Conservation (phyloP, 1,140 invertebrate genomes). For the Brachionus rotundiformis region DNA sequence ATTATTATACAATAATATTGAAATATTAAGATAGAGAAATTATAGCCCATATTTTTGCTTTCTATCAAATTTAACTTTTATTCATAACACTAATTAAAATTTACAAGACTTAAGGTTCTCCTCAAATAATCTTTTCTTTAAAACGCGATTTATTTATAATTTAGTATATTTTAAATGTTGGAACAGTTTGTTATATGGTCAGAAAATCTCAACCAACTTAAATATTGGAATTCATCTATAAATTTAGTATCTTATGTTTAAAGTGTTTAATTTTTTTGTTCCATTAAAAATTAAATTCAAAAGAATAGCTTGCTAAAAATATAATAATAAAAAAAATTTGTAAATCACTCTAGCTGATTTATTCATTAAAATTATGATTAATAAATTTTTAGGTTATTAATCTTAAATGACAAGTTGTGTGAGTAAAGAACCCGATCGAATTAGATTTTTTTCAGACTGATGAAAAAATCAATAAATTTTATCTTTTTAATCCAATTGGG, state of each 20-base stretch:
- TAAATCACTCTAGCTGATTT: neutral
- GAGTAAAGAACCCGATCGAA: neutral
- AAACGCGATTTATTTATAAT: too few relatives aligned
- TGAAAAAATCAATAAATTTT: neutral
- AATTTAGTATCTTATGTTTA: too few relatives aligned
- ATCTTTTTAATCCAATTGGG: neutral
- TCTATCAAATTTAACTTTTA: neutral
- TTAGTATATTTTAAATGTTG: too few relatives aligned
- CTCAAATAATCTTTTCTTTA: neutral
- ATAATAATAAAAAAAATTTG: too few relatives aligned
- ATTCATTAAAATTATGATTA: too few relatives aligned
- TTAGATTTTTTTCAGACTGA: neutral
- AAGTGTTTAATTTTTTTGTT: too few relatives aligned
- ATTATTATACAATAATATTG: conserved; percentile 22
- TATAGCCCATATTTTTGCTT: neutral
- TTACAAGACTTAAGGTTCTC: neutral
- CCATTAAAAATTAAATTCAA: too few relatives aligned
- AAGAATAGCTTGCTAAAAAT: too few relatives aligned
- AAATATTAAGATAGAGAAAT: neutral
- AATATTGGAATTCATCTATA: too few relatives aligned
- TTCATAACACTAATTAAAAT: neutral
- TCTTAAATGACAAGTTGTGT: neutral
- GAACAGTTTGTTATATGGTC: too few relatives aligned
- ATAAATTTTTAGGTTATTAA: neutral
- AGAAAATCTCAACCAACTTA: too few relatives aligned